These are phyloP conservation scores for Plumapathes pennacea DNA, from an alignment of 92 coral and sea anemone genomes.

Conservation along the genomic window DNA sequence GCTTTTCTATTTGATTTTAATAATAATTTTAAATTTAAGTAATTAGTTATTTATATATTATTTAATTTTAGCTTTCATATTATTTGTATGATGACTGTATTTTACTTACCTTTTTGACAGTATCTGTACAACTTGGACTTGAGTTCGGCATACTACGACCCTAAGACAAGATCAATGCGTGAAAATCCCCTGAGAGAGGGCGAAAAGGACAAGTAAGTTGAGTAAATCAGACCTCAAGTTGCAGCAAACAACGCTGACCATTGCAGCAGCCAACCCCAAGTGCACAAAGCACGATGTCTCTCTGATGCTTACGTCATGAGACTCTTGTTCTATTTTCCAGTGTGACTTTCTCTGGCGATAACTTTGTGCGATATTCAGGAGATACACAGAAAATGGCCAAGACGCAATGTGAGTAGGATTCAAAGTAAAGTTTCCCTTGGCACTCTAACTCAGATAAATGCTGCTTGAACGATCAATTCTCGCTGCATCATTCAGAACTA, in stretches of 20 bases:
- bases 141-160: slow-evolving; percentile 95
- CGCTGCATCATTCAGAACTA: too few relatives aligned
- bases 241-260: too few relatives aligned
- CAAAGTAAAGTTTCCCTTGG: neutral
- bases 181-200: slow-evolving; percentile 82
- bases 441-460: too few relatives aligned
- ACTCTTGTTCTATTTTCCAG: slow-evolving; percentile 7
- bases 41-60: neutral
- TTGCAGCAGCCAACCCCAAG: too few relatives aligned
- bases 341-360: slow-evolving; percentile 90
- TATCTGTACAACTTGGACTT: slow-evolving; percentile 87
- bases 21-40: neutral
- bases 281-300: too few relatives aligned
- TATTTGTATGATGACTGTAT: neutral
- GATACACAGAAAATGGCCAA: slow-evolving; percentile 96
- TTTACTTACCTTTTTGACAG: slow-evolving; percentile 32
- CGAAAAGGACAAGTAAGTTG: slow-evolving; percentile 34
- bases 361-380: slow-evolving; percentile 97
- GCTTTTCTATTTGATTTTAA: neutral
- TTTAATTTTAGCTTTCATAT: neutral
- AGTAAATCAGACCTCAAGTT: too few relatives aligned
- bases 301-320: neutral
- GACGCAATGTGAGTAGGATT: slow-evolving; percentile 75
- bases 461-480: too few relatives aligned
- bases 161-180: slow-evolving; percentile 97